Base-by-base conservation (phyloP, 1,140 invertebrate genomes). In the Drosophila ohnishii region DNA sequence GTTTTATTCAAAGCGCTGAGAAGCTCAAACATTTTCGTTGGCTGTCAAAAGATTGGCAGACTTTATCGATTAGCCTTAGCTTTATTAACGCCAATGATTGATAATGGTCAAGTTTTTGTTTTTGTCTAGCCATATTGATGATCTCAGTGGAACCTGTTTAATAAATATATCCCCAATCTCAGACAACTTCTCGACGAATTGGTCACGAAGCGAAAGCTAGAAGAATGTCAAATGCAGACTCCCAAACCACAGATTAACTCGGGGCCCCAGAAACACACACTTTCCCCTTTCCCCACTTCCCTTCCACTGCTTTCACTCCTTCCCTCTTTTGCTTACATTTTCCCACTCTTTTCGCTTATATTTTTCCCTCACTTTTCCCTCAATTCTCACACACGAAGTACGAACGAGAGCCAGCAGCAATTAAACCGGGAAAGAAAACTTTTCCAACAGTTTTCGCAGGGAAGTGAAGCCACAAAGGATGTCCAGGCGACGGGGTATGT, bases 341-440 rank as follows among this genome's bases (percentile, higher is more conserved):
- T 13, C 10, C 42, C 11, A 5, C n/a, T 16, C 37, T 9, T 10
- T 47, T 63, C 5, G 30, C 32, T 51, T 51, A 35, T 14, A 37
- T 22, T 53, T 53, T 35, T 1, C 13, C 50, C 35, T 11, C 22
- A 11, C 22, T 9, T n/a, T 61, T 14, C 42, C 35, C 48, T 19
- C 39, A 37, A 62, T 53, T 61, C 51, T 55, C 57, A 72, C 57
- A 72, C 48, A 53, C 48, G 47, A n/a, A 44, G 39, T 30, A 34
- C 42, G 56, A 14, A 34, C 35, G 40, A 48, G 59, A 66, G 63
- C 48, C 58, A 64, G 28, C 47, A 67, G 78, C 82, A 86, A 86
- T 86, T 86, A 86, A 86, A 86, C 70, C 78, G 70, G 63, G 71
- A 78, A 75, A 64, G 78, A 75, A 81, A 85, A 86, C 84, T 67